Conservation (phyloP, 2,797 vertebrate genomes). For the Paedocypris micromegethes region DNA sequence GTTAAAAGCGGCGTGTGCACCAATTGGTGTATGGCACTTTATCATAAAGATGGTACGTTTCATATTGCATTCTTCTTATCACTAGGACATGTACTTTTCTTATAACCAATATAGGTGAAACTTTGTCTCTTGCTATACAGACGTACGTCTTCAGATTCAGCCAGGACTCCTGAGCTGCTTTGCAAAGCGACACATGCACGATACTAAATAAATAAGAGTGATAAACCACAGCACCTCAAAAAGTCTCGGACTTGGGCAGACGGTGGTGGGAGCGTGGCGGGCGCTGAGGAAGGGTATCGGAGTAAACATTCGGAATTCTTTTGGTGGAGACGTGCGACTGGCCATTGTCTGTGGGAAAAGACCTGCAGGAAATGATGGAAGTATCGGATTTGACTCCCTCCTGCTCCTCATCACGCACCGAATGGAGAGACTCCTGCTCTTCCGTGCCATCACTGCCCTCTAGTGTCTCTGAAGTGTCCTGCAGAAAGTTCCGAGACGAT, state of each 20-base stretch:
- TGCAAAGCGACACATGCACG: slow-evolving; percentile 6
- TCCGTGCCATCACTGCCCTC: neutral
- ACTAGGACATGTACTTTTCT: no score
- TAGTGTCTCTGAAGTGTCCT: slow-evolving; percentile 15
- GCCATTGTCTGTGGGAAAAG: neutral
- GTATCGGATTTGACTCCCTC: slow-evolving; percentile 40
- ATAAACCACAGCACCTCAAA: slow-evolving; percentile 20
- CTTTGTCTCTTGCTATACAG: no score
- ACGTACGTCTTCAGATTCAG: no score
- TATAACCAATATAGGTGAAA: no score
- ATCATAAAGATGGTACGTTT: slow-evolving; percentile 6
- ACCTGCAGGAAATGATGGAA: slow-evolving; percentile 29
- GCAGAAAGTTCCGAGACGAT: slow-evolving; percentile 17
- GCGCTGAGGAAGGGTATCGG: slow-evolving; percentile 30
- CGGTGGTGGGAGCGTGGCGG: neutral
- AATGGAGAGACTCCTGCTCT: no score
- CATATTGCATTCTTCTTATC: neutral
- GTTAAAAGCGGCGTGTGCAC: neutral
- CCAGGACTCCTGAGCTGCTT: neutral
- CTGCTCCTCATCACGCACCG: slow-evolving; percentile 1
- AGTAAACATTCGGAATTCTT: slow-evolving; percentile 32
- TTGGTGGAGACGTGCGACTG: slow-evolving; percentile 15
- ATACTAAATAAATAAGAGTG: neutral
- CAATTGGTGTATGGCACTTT: neutral
- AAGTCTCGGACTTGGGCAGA: slow-evolving; percentile 46